Conservation (phyloP, 2,113 vertebrate species). For the Globicephala melas region DNA sequence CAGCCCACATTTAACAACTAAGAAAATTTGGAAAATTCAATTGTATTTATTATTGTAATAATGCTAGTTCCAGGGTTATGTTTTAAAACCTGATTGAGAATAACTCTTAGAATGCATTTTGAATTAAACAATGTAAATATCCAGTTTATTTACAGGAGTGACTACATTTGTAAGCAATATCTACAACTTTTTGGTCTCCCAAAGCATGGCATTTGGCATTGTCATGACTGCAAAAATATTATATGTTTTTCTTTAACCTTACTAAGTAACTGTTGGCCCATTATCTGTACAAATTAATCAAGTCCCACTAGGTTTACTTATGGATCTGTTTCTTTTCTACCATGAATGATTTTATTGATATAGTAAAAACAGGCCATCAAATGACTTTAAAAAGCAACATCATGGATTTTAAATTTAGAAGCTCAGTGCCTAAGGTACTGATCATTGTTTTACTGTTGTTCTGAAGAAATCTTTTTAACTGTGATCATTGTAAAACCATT, state of each 20-base stretch:
- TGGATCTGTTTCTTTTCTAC: neutral
- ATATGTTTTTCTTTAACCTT: neutral
- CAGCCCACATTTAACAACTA: neutral
- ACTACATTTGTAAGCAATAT: neutral
- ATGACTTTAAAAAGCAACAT: neutral
- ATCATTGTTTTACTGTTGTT: neutral
- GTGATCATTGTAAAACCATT: neutral
- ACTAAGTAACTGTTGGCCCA: neutral
- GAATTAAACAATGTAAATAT: neutral
- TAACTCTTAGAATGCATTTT: neutral
- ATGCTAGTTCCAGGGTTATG: neutral
- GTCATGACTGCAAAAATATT: neutral
- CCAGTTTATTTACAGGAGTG: neutral
- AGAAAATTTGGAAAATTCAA: neutral
- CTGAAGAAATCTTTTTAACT: neutral
- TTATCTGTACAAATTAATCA: slow-evolving; percentile 37
- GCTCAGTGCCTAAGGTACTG: neutral
- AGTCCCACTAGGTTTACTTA: neutral
- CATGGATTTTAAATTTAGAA: neutral
- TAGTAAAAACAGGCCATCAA: neutral
- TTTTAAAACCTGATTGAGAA: slow-evolving; percentile 26
- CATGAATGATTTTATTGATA: neutral
- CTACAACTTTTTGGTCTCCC: neutral
- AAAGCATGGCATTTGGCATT: neutral
- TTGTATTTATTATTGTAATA: neutral